These are phyloP conservation scores for Cirrhinus mrigala DNA, from an alignment of 2,797 vertebrate genomes.

Conservation along the genomic window DNA sequence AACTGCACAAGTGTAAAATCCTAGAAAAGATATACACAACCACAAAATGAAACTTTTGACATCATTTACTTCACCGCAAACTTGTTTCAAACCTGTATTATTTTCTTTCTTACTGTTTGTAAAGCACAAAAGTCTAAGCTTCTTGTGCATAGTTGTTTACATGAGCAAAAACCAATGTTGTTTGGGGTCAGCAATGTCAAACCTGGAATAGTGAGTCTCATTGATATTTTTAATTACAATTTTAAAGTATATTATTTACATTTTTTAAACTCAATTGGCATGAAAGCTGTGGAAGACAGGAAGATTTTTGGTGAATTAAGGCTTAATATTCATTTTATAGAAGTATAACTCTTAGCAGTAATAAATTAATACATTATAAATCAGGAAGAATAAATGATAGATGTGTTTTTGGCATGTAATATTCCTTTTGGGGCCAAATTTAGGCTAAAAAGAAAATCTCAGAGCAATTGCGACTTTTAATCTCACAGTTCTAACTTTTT, in stretches of 20 bases:
- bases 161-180: not conserved
- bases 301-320: not conserved
- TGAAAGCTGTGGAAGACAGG: too few relatives aligned
- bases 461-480: too few relatives aligned
- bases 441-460: not conserved
- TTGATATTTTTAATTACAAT: not conserved
- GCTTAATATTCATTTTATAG: not conserved
- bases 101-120: not conserved
- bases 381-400: not conserved
- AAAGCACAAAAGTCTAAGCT: not conserved
- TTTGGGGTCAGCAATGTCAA: not conserved
- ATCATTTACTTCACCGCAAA: not conserved
- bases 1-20: slow-evolving; percentile 10
- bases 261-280: not conserved
- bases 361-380: not conserved
- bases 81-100: not conserved
- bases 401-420: not conserved
- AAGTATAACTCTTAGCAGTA: not conserved
- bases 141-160: not conserved
- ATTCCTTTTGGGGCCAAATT: not conserved
- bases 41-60: not conserved
- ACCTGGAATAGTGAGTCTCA: not conserved
- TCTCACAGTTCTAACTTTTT: too few relatives aligned
- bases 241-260: not conserved
- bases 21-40: not conserved